phyloP scores from a whole-genome alignment of 2,888 invertebrate genomes.

The Drosophila tripunctata region DNA sequence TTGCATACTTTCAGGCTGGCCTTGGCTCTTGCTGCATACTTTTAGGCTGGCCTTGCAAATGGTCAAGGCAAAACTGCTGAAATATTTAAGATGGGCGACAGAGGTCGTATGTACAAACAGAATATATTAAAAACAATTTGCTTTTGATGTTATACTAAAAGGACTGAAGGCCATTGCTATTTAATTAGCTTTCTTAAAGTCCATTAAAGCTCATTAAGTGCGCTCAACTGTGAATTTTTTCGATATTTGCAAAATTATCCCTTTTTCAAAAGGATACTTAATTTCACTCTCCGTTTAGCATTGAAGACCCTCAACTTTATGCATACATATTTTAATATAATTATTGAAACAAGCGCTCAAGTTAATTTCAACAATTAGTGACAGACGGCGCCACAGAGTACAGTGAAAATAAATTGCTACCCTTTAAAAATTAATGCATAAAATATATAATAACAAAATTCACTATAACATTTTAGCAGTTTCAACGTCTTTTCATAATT shows the following conservation, averaged over 20 bases:
- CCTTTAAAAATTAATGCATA: background rate
- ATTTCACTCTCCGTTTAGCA: slow-evolving; percentile 20
- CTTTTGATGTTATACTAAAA: slow-evolving; percentile 30
- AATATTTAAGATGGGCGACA: slow-evolving; percentile 21
- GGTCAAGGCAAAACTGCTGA: slow-evolving; percentile 19
- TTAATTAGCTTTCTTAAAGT: slow-evolving; percentile 49
- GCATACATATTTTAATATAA: slow-evolving; percentile 39
- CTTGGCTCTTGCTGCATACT: slow-evolving; percentile 51
- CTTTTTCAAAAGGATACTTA: slow-evolving; percentile 24
- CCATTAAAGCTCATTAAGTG: slow-evolving; percentile 58
- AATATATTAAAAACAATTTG: slow-evolving; percentile 30
- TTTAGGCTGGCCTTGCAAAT: slow-evolving; percentile 49
- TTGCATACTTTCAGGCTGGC: slow-evolving; percentile 56
- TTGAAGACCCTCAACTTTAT: slow-evolving; percentile 2
- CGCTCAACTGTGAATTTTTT: slow-evolving; percentile 52
- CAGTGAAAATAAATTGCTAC: slow-evolving; percentile 22
- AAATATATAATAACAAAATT: background rate
- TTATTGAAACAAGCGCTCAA: slow-evolving; percentile 57
- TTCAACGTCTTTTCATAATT: slow-evolving; percentile 34
- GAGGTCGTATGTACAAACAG: background rate
- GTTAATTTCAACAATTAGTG: slow-evolving; percentile 55
- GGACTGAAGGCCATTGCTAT: slow-evolving; percentile 15
- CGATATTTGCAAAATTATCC: slow-evolving; percentile 43
- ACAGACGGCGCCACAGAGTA: slow-evolving; percentile 8
- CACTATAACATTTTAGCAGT: slow-evolving; percentile 6